These are phyloP conservation scores for Lycodopsis pacificus DNA, from an alignment of 2,797 vertebrate species.

Conservation along the genomic window DNA sequence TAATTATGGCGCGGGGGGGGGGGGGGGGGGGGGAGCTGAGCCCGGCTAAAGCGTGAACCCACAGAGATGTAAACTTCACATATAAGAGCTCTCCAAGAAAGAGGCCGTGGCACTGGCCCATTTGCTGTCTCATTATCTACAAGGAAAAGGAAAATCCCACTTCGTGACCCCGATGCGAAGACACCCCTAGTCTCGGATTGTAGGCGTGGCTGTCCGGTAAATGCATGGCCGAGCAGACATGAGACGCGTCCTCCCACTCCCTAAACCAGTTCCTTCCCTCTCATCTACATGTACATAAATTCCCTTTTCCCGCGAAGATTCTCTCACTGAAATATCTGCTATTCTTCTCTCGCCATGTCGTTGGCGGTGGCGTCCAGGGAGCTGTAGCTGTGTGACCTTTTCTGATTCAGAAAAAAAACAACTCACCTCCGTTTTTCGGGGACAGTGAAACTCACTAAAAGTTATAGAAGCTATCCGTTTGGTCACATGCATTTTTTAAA, in stretches of 20 bases:
- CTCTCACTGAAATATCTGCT: constrained; percentile 75
- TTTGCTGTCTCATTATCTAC: constrained; percentile 78
- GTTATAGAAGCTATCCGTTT: constrained; percentile 1
- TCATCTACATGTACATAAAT: constrained; percentile 81
- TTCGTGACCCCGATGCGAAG: constrained; percentile 58
- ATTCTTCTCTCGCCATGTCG: constrained; percentile 63
- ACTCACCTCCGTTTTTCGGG: constrained; percentile 1
- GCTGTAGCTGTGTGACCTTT: constrained; percentile 55
- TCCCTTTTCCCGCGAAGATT: constrained; percentile 64
- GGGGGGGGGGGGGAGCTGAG: constrained; percentile 32
- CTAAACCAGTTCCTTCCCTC: constrained; percentile 61
- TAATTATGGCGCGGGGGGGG: constrained; percentile 70
- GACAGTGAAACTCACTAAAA: constrained; percentile 28
- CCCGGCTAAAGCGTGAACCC: constrained; percentile 58
- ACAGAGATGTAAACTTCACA: constrained; percentile 56
- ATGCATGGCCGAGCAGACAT: constrained; percentile 78
- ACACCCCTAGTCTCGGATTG: constrained; percentile 32
- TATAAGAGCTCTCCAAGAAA: constrained; percentile 40
- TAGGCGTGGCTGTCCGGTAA: constrained; percentile 38
- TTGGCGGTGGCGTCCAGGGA: constrained; percentile 46
- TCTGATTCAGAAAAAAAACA: constrained; percentile 35
- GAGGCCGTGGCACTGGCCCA: constrained; percentile 25
- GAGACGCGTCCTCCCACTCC: constrained; percentile 67
- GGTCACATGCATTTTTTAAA: not conserved
- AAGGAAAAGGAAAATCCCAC: constrained; percentile 54